These are phyloP conservation scores for Gymnorhina tibicen DNA, from an alignment of 2,113 vertebrate species.

Conservation along the genomic window DNA sequence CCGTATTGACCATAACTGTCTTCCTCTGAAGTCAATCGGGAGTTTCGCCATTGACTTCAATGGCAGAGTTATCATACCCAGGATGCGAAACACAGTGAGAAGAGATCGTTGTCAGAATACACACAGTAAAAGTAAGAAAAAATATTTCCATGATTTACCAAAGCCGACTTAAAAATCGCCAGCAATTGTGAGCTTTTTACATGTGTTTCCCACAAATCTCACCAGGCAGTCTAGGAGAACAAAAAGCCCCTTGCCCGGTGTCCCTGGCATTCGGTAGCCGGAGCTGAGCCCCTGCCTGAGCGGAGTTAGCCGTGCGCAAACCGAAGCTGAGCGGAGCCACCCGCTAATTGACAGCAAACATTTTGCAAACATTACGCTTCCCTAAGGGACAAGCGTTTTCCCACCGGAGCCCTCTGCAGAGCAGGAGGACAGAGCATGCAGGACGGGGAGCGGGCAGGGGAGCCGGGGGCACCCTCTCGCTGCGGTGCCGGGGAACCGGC, in stretches of 20 bases:
- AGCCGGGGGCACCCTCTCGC: not conserved
- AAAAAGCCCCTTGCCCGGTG: not conserved
- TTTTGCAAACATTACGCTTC: constrained; percentile 44
- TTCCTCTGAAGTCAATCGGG: not conserved
- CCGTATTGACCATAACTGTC: not conserved
- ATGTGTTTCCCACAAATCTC: not conserved
- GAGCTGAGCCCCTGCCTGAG: not conserved
- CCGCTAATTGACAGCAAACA: constrained; percentile 48
- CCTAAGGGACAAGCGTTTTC: constrained; percentile 13
- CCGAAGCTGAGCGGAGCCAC: not conserved
- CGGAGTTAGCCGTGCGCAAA: not conserved
- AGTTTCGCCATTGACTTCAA: constrained; percentile 12
- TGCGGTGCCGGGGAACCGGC: not conserved
- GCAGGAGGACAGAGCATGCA: not conserved
- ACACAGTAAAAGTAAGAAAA: not conserved
- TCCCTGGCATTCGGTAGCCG: not conserved
- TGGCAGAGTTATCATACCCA: not conserved
- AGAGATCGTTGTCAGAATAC: not conserved
- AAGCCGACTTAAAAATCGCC: not conserved
- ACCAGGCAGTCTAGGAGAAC: not conserved
- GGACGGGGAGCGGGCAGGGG: not conserved
- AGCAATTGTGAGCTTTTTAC: not conserved
- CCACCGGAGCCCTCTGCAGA: not conserved
- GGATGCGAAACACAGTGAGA: not conserved
- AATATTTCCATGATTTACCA: not conserved